A percentile compares a stretch with the other conserved stretches of the same genome.
phyloP scores from a whole-genome alignment of 1,140 invertebrate species.

The Aleiodes sp. region DNA sequence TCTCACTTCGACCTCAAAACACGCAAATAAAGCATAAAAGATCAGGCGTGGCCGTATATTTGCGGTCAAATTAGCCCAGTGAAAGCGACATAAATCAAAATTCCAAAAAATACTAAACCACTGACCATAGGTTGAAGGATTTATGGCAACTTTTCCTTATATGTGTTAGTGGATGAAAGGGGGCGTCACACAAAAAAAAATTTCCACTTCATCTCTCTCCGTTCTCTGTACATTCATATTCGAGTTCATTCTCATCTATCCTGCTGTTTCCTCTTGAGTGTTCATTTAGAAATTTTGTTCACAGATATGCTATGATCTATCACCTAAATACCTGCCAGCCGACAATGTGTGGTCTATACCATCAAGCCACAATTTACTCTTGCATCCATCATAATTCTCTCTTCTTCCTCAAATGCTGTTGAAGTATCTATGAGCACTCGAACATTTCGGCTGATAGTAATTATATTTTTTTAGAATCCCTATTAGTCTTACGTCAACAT shows the following conservation, averaged over 20 bases:
- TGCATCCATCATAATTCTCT: not conserved
- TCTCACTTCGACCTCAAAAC: conserved; percentile 41
- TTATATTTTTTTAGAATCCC: too few species aligned
- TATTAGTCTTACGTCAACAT: too few species aligned
- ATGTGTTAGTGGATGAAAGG: conserved; percentile 39
- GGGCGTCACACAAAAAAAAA: conserved; percentile 31
- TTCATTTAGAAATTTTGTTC: conserved; percentile 56
- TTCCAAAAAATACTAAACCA: conserved; percentile 56
- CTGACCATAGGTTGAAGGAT: conserved; percentile 53
- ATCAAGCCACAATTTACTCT: conserved; percentile 19
- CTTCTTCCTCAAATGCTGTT: not conserved
- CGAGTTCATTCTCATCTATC: not conserved
- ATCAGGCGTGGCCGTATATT: not conserved
- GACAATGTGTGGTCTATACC: conserved; percentile 56
- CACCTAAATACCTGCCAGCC: conserved; percentile 57
- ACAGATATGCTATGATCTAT: conserved; percentile 53
- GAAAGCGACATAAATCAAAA: conserved; percentile 64
- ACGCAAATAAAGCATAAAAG: conserved; percentile 61
- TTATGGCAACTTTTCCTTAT: conserved; percentile 50
- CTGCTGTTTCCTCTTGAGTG: conserved; percentile 41
- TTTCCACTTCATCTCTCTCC: not conserved
- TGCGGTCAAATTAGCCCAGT: conserved; percentile 56
- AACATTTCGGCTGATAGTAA: too few species aligned
- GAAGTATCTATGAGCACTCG: too few species aligned
- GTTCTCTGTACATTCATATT: not conserved